Evolutionary conservation across 2,888 invertebrate species (phyloP).

Genomic region (Molorchus minor): DNA sequence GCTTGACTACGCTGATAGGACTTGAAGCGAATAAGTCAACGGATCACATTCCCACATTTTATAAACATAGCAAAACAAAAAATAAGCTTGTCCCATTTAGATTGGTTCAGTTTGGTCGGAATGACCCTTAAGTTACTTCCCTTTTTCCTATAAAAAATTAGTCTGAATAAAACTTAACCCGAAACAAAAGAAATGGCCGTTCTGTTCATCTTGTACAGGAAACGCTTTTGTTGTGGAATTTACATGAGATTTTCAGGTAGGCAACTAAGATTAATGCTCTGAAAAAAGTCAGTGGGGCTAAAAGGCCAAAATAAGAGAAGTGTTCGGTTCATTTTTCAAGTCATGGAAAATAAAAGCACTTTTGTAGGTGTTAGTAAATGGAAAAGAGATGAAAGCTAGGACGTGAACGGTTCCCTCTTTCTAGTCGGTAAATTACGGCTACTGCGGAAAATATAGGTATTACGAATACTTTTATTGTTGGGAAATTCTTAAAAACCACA

Average conservation of each 20-base stretch:
- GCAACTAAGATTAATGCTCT: constrained; percentile 46
- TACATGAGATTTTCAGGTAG: constrained; percentile 46
- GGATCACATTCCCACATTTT: too few species aligned
- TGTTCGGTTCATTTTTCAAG: constrained; percentile 51
- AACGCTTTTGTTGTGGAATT: constrained; percentile 31
- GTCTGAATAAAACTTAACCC: neutral
- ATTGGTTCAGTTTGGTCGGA: too few species aligned
- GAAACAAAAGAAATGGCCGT: constrained; percentile 1
- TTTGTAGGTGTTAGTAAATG: constrained; percentile 23
- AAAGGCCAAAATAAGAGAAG: constrained; percentile 50
- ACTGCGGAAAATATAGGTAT: constrained; percentile 15
- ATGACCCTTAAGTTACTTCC: neutral
- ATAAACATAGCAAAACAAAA: too few species aligned
- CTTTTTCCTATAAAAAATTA: neutral
- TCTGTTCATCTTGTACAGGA: constrained; percentile 9
- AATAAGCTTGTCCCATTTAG: too few species aligned
- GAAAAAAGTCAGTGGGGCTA: constrained; percentile 47
- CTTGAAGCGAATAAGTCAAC: too few species aligned
- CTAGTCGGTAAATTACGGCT: constrained; percentile 15
- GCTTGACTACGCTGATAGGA: too few species aligned
- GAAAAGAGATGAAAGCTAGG: constrained; percentile 13
- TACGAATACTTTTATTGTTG: too few species aligned
- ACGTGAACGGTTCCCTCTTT: too few species aligned
- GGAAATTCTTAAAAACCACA: too few species aligned
- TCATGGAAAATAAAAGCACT: constrained; percentile 30